A percentile compares a stretch with the other conserved stretches of the same genome.
Evolutionary conservation across 2,888 invertebrate genomes (phyloP).

Genomic region (Ormyrus thymus): DNA sequence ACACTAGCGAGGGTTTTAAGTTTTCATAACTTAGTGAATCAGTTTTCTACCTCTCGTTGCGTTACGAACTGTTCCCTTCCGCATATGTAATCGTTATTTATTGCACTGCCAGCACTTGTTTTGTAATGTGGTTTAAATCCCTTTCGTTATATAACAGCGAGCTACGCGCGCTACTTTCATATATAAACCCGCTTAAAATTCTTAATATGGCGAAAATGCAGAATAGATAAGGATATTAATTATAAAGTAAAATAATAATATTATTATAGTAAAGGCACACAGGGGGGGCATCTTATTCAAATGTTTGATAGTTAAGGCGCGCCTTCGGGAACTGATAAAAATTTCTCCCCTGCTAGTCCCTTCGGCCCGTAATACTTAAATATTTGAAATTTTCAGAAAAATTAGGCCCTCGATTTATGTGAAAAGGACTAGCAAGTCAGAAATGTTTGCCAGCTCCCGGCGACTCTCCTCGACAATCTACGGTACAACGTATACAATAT

Average conservation of each 20-base stretch:
- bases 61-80: conserved; percentile 23
- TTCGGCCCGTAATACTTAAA: too few species aligned
- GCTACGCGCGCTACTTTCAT: conserved; percentile 1
- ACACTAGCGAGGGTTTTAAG: conserved; percentile 50
- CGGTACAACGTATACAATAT: conserved; percentile 22
- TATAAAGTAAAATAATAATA: conserved; percentile 25
- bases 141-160: conserved; percentile 22
- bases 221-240: conserved; percentile 20
- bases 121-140: conserved; percentile 6
- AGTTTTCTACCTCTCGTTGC: conserved; percentile 46
- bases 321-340: too few species aligned
- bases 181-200: conserved; percentile 48
- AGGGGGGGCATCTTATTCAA: conserved; percentile 22
- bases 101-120: conserved; percentile 67
- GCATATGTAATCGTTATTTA: conserved; percentile 54
- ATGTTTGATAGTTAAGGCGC: conserved; percentile 23
- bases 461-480: not conserved
- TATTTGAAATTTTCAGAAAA: too few species aligned
- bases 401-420: too few species aligned
- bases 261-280: conserved; percentile 49
- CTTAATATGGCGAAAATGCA: conserved; percentile 50
- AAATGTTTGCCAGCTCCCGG: too few species aligned
- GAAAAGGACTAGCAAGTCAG: too few species aligned
- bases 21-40: conserved; percentile 39
- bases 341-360: too few species aligned